Percentiles rank a stretch among this genome's conserved stretches.
phyloP scores from a whole-genome alignment of 2,113 vertebrate species.

The Salvelinus sp. region DNA sequence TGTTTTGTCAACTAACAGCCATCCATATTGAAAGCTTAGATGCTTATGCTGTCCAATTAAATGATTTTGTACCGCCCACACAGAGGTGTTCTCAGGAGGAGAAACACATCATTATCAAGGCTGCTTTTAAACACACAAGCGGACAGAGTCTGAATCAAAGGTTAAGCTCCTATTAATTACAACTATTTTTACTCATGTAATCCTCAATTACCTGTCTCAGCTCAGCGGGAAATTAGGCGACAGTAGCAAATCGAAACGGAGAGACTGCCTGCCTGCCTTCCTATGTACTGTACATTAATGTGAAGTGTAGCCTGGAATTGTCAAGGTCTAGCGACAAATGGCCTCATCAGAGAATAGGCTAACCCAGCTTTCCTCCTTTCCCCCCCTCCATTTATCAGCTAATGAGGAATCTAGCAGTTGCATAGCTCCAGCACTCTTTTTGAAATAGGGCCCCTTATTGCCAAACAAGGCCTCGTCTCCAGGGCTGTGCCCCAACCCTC shows the following conservation, averaged over 20 bases:
- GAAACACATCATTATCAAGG: too few species aligned
- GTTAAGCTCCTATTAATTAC: too few species aligned
- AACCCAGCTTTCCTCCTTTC: background rate
- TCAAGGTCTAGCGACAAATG: background rate
- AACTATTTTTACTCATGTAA: too few species aligned
- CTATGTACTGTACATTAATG: background rate
- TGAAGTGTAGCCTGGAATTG: background rate
- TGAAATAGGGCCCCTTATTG: slow-evolving; percentile 19
- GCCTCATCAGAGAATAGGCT: slow-evolving; percentile 12
- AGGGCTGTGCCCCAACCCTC: slow-evolving; percentile 14
- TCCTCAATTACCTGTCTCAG: too few species aligned
- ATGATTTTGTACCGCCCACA: too few species aligned
- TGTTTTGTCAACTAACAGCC: too few species aligned
- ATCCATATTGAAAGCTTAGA: too few species aligned
- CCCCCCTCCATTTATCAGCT: slow-evolving; percentile 11
- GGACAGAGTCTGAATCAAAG: too few species aligned
- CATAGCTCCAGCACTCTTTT: background rate
- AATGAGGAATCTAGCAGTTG: slow-evolving; percentile 9
- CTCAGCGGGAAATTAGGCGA: background rate
- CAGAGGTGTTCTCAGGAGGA: too few species aligned
- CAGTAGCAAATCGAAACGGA: background rate
- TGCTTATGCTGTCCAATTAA: too few species aligned
- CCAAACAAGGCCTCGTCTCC: slow-evolving; percentile 3
- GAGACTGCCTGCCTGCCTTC: background rate
- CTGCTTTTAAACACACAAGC: too few species aligned